Conservation (phyloP, 2,888 invertebrate species). For the Scaptomyza parva region DNA sequence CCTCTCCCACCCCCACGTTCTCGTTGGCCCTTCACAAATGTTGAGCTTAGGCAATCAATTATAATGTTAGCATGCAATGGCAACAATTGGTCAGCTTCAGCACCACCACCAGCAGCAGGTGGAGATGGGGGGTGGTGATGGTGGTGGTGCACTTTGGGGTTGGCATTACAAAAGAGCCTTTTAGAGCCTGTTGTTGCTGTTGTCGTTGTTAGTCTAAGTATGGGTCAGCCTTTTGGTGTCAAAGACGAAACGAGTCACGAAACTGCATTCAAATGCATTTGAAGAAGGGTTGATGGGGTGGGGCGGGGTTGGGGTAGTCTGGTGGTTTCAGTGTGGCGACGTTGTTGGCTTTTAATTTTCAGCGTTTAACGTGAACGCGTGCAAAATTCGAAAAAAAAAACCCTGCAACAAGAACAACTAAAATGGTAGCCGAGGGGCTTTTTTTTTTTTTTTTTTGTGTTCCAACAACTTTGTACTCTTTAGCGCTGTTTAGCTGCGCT, state of each 20-base stretch:
- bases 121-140: too few relatives aligned
- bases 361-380: constrained; percentile 69
- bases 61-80: constrained; percentile 76
- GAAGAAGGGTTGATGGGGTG: constrained; percentile 29
- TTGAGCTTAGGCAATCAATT: constrained; percentile 77
- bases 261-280: constrained; percentile 32
- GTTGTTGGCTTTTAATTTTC: constrained; percentile 57
- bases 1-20: not conserved
- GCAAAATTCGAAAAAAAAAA: constrained; percentile 41
- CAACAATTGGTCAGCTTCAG: constrained; percentile 56
- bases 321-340: not conserved
- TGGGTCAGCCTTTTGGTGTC: constrained; percentile 73
- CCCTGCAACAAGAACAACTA: not conserved
- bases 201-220: constrained; percentile 67
- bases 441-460: constrained; percentile 11
- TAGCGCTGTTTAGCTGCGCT: constrained; percentile 74
- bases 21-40: too few relatives aligned
- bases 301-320: too few relatives aligned
- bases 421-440: constrained; percentile 21
- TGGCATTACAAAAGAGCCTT: constrained; percentile 68
- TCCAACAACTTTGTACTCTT: constrained; percentile 71
- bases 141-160: constrained; percentile 16
- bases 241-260: constrained; percentile 66
- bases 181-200: constrained; percentile 61
- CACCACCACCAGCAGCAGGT: constrained; percentile 10